Evolutionary conservation across 2,888 invertebrate species (phyloP), one percentile per base, ranked within the genome.

Genomic region (Oscheius myriophilus): DNA sequence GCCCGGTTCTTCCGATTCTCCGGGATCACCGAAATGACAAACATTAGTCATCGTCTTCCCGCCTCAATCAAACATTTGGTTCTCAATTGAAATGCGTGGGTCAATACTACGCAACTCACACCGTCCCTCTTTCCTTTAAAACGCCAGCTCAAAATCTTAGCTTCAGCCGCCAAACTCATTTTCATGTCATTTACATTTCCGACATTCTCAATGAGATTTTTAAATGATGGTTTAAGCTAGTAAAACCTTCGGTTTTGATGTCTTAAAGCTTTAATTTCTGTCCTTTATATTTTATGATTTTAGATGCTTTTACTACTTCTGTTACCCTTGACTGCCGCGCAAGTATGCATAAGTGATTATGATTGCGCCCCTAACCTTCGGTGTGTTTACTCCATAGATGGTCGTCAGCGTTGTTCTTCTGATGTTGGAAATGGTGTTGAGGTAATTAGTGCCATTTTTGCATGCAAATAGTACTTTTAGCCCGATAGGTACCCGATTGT

Each of bases 301-400:
- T 39, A 61, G 49, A 49, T 61, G 61, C 61, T 26, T 11, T 18
- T 61, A n/a, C 26, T 58, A 23, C 18, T 67, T 43, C 41, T 67
- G 14, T 7, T 57, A 4, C 41, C 18, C 2, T 45, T n/a, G 12
- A 9, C 16, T 49, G 23, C 21, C 2, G 45, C 16, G 14, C 57
- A 67, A 14, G 33, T 65, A 25, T 65, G 64, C 26, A 46, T 66
- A 23, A 57, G 58, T 58, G 51, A 66, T 23, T 66, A 51, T 55
- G 57, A 66, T 52, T 66, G 66, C 33, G n/a, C 49, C 11, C n/a
- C 46, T 3, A n/a, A 26, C n/a, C 18, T 49, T 11, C 21, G 49
- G 25, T 61, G 61, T n/a, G 2, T 49, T 33, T n/a, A 26, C 11
- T 46, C 46, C n/a, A 18, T 49, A 23, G 49, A 4, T n/a, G 46